Percentiles rank a stretch among this genome's conserved stretches.
These are phyloP conservation scores for Lepetodrilus schrolli DNA, from an alignment of 2,888 invertebrate species.

Conservation along the genomic window DNA sequence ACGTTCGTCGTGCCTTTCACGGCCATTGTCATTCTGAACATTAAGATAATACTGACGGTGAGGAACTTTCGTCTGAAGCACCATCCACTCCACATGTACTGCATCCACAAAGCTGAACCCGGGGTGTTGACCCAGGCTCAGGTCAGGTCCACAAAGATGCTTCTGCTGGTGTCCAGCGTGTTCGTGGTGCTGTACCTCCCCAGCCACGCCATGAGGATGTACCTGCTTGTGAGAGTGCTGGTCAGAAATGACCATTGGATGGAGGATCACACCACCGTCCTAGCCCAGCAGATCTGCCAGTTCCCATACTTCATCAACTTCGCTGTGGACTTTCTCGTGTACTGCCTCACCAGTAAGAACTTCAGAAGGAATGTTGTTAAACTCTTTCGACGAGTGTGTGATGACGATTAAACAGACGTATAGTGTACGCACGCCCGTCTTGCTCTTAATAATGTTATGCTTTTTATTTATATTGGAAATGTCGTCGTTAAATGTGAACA, in stretches of 20 bases:
- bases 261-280: slow-evolving; percentile 20
- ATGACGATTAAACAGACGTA: background rate
- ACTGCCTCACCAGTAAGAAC: slow-evolving; percentile 55
- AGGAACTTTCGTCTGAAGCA: slow-evolving; percentile 44
- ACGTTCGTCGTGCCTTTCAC: slow-evolving; percentile 61
- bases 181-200: slow-evolving; percentile 66
- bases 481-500: too few relatives aligned
- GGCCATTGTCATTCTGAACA: slow-evolving; percentile 55
- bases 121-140: slow-evolving; percentile 54
- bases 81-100: slow-evolving; percentile 34
- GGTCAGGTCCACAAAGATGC: slow-evolving; percentile 59
- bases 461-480: too few relatives aligned
- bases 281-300: slow-evolving; percentile 57
- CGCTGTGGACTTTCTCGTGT: slow-evolving; percentile 60
- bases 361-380: slow-evolving; percentile 49
- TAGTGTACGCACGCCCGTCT: too few relatives aligned
- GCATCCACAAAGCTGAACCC: slow-evolving; percentile 30
- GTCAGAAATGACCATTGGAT: slow-evolving; percentile 36
- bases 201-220: slow-evolving; percentile 63
- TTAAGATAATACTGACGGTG: slow-evolving; percentile 50
- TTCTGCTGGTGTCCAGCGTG: slow-evolving; percentile 64
- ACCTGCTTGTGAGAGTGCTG: slow-evolving; percentile 46
- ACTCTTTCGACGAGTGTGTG: slow-evolving; percentile 30
- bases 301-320: slow-evolving; percentile 61
- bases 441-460: too few relatives aligned